Base-by-base conservation (phyloP, 2,797 vertebrate species). In the Gobionotothen gibberifrons region DNA sequence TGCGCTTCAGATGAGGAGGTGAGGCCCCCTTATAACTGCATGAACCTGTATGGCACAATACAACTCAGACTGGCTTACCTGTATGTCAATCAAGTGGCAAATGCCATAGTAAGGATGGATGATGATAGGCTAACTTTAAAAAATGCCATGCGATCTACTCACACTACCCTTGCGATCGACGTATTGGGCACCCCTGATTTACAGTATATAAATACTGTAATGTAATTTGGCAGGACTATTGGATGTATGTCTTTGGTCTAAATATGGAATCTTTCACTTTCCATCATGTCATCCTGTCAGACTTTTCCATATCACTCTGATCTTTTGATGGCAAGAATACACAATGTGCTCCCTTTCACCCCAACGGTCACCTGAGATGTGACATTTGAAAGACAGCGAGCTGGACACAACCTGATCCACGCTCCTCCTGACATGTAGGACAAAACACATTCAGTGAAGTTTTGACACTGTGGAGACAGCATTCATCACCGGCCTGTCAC, bases 401-500 rank as follows among this genome's bases (percentile, higher is more conserved):
- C 53, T 46, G 64, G 63, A 69, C 62, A 9, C 62, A 11, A 40
- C 64, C 46, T 44, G 78, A 84, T 66, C 52, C 76, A 10, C 15
- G 13, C 66, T 67, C 68, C 29, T 13, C 9, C 0, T 63, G 75
- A 79, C 85, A 69, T 4, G 48, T 9, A 68, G 80, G 81, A 84
- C 81, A 76, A 85, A 82, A 78, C 71, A 43, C 16, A 21, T 49
- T 19, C 44, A 19, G 58, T 62, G 19, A 29, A 52, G 71, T 72
- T 79, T 55, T 82, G 85, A 87, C 81, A 69, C 74, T 16, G 40
- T 32, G 66, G 79, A 82, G 84, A 81, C 83, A 61, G 63, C 12
- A 55, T 79, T 82, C 83, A 79, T 87, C 81, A 82, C 69, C 6
- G 15, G 9, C 43, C 85, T 90, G 89, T 87, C 85, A 85, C 78